Evolutionary conservation across 2,113 vertebrate genomes (phyloP).

Genomic region (Felis chaus): DNA sequence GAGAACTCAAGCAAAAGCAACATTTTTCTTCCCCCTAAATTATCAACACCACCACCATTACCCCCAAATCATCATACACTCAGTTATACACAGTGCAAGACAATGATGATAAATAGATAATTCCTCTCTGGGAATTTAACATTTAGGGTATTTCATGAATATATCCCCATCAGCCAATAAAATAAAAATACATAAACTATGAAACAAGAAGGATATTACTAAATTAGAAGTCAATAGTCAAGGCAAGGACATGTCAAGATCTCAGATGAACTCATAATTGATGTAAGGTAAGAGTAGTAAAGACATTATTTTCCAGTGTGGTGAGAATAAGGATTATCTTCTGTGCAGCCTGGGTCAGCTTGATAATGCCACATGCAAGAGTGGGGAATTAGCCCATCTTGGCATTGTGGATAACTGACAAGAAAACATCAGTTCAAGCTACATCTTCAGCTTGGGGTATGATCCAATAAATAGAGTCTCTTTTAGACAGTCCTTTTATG

Average conservation of each 20-base stretch:
- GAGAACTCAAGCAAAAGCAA: slow-evolving; percentile 39
- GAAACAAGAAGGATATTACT: neutral
- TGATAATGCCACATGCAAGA: neutral
- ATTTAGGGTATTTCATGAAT: neutral
- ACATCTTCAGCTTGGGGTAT: neutral
- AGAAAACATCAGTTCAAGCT: neutral
- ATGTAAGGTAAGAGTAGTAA: neutral
- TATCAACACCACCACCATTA: neutral
- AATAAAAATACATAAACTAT: neutral
- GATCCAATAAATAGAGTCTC: neutral
- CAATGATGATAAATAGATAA: neutral
- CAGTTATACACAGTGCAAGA: neutral
- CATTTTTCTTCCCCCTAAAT: neutral
- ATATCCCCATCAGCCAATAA: neutral
- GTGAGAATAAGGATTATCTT: neutral
- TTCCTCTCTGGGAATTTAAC: neutral
- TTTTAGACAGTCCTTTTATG: neutral
- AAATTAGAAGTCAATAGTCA: neutral
- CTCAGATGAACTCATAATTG: neutral
- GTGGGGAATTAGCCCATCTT: neutral
- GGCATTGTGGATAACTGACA: neutral
- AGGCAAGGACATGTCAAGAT: neutral
- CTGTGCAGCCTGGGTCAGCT: neutral
- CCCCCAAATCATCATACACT: neutral
- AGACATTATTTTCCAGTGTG: neutral